Conservation (phyloP, 2,888 invertebrate genomes). For the Apeira syringaria region DNA sequence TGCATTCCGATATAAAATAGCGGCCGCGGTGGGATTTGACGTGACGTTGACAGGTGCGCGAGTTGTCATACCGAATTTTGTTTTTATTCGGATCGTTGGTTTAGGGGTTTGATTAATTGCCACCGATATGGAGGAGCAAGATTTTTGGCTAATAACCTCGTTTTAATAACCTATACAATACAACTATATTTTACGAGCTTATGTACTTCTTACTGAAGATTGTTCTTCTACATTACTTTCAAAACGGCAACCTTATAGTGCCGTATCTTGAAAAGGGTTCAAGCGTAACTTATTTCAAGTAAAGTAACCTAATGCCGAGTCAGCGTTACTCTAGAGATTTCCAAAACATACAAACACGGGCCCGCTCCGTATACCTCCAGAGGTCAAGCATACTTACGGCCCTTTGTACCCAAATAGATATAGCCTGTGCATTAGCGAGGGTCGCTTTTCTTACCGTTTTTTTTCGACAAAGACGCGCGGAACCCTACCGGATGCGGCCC, state of each 20-base stretch:
- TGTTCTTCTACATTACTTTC: constrained; percentile 2
- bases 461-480: constrained; percentile 50
- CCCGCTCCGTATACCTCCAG: constrained; percentile 46
- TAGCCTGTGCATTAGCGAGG: constrained; percentile 74
- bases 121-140: constrained; percentile 25
- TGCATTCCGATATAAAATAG: constrained; percentile 76
- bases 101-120: constrained; percentile 46
- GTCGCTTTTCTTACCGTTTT: constrained; percentile 63
- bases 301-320: constrained; percentile 41
- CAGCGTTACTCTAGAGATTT: constrained; percentile 38
- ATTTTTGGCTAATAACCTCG: constrained; percentile 25
- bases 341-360: constrained; percentile 47
- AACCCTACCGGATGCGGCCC: constrained; percentile 53
- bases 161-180: neutral
- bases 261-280: constrained; percentile 23
- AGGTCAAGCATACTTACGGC: constrained; percentile 70
- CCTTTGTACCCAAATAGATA: constrained; percentile 74
- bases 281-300: constrained; percentile 27
- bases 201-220: neutral
- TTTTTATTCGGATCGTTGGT: constrained; percentile 47
- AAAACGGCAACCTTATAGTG: constrained; percentile 1
- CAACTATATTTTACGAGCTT: neutral
- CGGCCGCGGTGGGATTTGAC: constrained; percentile 64
- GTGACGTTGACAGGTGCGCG: constrained; percentile 72
- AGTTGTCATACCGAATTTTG: constrained; percentile 50